Conservation (phyloP, 2,888 invertebrate genomes). For the Acholoe squamosa region DNA sequence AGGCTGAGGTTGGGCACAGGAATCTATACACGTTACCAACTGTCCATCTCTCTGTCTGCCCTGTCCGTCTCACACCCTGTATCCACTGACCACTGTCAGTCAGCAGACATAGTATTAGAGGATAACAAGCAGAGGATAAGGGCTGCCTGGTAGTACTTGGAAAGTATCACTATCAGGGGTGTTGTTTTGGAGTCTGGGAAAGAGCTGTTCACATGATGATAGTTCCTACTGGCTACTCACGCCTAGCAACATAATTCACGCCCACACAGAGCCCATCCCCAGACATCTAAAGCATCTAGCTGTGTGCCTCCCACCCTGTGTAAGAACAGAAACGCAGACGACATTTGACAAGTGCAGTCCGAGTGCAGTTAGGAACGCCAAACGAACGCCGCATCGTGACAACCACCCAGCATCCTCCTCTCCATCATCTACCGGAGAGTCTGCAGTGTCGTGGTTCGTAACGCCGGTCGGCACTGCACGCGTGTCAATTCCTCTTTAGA, state of each 20-base stretch:
- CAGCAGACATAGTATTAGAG: background rate
- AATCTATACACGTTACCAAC: background rate
- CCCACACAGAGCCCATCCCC: background rate
- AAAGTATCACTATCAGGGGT: background rate
- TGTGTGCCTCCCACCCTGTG: too few relatives aligned
- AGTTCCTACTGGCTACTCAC: background rate
- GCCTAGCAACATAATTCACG: background rate
- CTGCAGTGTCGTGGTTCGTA: background rate
- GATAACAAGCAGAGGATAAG: background rate
- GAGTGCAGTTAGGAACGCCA: background rate
- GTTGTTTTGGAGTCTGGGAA: background rate
- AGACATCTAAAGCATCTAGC: background rate
- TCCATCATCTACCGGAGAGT: background rate
- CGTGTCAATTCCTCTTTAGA: background rate
- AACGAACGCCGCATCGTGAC: background rate
- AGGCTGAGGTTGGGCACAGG: conserved; percentile 1
- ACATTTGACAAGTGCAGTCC: background rate
- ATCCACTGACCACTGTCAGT: background rate
- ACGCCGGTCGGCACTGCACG: background rate
- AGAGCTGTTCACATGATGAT: background rate
- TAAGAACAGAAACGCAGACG: background rate
- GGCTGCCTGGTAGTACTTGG: background rate
- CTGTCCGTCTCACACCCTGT: background rate
- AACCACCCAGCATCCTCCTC: background rate
- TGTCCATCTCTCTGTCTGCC: conserved; percentile 29